Conservation (phyloP, 2,113 vertebrate species). For the Girardinichthys multiradiatus region DNA sequence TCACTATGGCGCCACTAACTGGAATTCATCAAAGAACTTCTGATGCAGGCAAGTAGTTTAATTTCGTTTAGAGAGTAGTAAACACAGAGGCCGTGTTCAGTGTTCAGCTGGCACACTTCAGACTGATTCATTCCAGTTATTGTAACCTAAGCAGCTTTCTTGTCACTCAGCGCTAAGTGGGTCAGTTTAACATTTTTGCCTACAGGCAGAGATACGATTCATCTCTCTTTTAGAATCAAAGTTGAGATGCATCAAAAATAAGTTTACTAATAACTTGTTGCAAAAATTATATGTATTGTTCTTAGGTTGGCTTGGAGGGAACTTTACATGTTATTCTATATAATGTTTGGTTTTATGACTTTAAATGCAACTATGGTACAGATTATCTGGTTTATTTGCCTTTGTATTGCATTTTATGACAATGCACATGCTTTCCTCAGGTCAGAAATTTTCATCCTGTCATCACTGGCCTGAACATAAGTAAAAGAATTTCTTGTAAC, state of each 20-base stretch:
- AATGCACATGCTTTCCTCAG: too few species aligned
- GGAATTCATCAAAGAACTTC: not conserved
- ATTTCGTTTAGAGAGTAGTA: not conserved
- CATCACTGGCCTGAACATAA: conserved; percentile 12
- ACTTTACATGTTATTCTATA: too few species aligned
- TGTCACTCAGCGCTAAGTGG: not conserved
- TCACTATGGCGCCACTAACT: not conserved
- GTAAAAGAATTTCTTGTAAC: conserved; percentile 83
- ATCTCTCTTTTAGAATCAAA: not conserved
- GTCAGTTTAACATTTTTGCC: not conserved
- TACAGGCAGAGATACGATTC: not conserved
- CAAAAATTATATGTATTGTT: too few species aligned
- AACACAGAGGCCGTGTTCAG: not conserved
- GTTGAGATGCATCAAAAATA: not conserved
- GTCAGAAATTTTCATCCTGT: conserved; percentile 5
- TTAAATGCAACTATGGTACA: too few species aligned
- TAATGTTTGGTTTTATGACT: too few species aligned
- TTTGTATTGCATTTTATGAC: too few species aligned
- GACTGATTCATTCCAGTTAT: not conserved
- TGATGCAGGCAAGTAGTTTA: not conserved
- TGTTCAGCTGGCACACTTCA: not conserved
- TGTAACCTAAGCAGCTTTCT: not conserved
- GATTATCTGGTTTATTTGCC: too few species aligned
- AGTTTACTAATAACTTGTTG: too few species aligned
- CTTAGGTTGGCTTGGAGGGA: too few species aligned